Base-by-base conservation (phyloP, 1,140 invertebrate genomes). In the Ptiloglossa arizonensis region DNA sequence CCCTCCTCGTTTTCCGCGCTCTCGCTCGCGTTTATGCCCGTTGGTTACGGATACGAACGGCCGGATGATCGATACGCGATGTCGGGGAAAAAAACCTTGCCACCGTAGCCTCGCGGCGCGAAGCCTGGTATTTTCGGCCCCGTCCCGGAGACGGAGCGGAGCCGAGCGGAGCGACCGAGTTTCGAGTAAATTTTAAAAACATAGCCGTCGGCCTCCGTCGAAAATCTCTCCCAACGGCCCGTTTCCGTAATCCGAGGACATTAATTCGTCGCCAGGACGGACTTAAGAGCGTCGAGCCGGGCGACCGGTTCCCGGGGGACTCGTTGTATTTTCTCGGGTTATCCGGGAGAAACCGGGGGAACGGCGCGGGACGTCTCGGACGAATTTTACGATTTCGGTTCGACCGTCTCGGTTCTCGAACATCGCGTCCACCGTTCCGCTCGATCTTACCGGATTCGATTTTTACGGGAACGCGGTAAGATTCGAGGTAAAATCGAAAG, bases 321-420 rank as follows among this genome's bases (percentile, higher is more conserved):
- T 80, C 66, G 32, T 79, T 85, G 81, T 87, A 86, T 87, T 87
- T 87, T 87, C 86, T 87, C 81, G 87, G 86, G 85, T 86, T 80
- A 82, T 86, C 81, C 66, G 59, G 24, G 15, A 75, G 72, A 76
- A 77, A 38, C 63, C 64, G 73, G 24, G 66, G 44, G 59, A 76
- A 69, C 35, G 59, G 50, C 66, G 44, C 79, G 78, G 74, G 74
- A 50, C 67, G 76, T 46, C 35, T 50, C 52, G 78, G 79, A 52
- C 72, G 83, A 86, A 86, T 86, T 86, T 83, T 86, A 83, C 83
- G 72, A 56, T 73, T 29, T 44, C 69, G 24, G 32, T 38, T 60
- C 24, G n/a, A 50, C 38, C 24, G 32, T n/a, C n/a, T n/a, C n/a
- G n/a, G n/a, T n/a, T n/a, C n/a, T n/a, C n/a, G n/a, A 44, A 44